Evolutionary conservation across 2,113 vertebrate species (phyloP), one percentile per base, ranked within the genome.

Genomic region (Tyto alba): DNA sequence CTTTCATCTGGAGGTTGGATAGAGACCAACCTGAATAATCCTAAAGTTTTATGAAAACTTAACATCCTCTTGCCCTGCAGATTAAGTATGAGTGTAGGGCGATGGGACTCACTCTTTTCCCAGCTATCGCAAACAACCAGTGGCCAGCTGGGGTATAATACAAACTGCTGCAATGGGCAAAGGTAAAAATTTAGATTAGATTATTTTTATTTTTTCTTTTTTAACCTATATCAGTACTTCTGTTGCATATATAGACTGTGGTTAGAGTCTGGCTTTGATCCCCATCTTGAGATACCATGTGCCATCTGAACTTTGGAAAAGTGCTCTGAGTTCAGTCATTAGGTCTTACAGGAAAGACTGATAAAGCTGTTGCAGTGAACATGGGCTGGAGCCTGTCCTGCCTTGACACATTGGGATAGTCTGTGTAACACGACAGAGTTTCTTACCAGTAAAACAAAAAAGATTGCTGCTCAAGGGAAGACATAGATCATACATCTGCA

Each of bases 301-400:
- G 15, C 43, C 10, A 3, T 81, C 30, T 41, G 22, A 93, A 73
- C n/a, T 5, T 9, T 11, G 55, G 32, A 32, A 32, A 56, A 40
- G 14, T 47, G 29, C 36, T 74, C 22, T 18, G 32, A 50, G 26
- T n/a, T 86, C 5, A 47, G 36, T 57, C 10, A 13, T 27, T 45
- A 40, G 26, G 8, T 84, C 29, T 73, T 77, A 27, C 11, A 63
- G 47, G 38, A 73, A 80, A 29, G 25, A 38, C 0, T 38, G 32
- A 73, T 75, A 18, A 36, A 86, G 45, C 10, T 85, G 0, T 50
- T 1, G 1, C 14, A 13, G 27, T 41, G 32, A 59, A 29, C 0
- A 0, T 34, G n/a, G 18, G 5, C 32, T 86, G 72, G 63, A 92
- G 63, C 60, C 68, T 76, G 57, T 47, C 45, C 50, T 92, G 57